Base-by-base conservation (phyloP, 2,888 invertebrate species). In the Hylaea fasciaria region DNA sequence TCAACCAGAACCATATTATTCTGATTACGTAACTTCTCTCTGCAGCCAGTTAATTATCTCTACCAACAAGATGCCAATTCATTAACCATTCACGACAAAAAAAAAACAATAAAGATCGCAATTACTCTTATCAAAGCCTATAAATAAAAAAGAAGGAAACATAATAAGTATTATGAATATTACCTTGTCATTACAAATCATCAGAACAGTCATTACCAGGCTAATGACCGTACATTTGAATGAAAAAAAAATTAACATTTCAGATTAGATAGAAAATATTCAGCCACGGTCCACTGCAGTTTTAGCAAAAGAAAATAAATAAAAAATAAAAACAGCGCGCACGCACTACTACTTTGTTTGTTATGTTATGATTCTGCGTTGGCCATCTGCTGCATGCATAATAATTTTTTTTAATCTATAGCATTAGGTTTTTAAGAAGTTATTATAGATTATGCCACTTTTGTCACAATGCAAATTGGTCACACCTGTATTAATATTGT, bases 241-340 rank as follows among this genome's bases (percentile, higher is more conserved):
- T 28, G 28, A 48, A 49, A 51, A 62, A 50, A 45, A n/a, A 22
- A 81, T 83, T 83, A 76, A 71, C 71, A 80, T 77, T 78, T 63
- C 52, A 73, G 74, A 83, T 82, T 73, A 73, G 73, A 66, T 80
- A 83, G 79, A 83, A 82, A 81, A 71, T 70, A 65, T 68, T 69
- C 66, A 58, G 48, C 32, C 3, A 71, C 63, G 68, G 54, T 62
- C 57, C 65, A 72, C 61, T 70, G 76, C 37, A 40, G 39, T 48
- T 16, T 57, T 64, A 66, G 67, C 64, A n/a, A 52, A 29, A 29
- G 41, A 51, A 41, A 16, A 40, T 62, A 66, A 67, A 56, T 12
- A n/a, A 37, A 59, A 43, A 53, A 69, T 59, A 64, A 65, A 66
- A 62, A 51, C 54, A 45, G 13, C 37, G 7, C 48, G 49, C 50